Conservation (phyloP, 2,113 vertebrate genomes). For the Jacana jacana region DNA sequence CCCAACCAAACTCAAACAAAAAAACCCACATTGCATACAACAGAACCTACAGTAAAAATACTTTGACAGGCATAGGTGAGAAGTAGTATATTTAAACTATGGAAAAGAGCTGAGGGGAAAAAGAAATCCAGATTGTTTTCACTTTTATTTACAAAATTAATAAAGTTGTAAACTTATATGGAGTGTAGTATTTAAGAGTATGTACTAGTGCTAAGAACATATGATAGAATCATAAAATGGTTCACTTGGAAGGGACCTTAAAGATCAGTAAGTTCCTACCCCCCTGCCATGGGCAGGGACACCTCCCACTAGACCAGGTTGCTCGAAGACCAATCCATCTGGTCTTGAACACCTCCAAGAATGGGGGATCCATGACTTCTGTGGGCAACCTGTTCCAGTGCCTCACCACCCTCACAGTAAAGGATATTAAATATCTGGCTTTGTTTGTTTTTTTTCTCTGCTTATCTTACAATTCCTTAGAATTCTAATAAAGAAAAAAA, state of each 20-base stretch:
- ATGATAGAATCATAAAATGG: no score
- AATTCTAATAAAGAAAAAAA: not conserved
- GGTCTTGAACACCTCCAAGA: no score
- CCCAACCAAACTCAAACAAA: not conserved
- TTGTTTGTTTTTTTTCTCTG: not conserved
- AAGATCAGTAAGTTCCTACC: no score
- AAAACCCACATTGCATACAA: not conserved
- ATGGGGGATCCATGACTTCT: no score
- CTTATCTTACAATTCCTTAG: not conserved
- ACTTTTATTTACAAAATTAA: not conserved
- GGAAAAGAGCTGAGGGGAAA: not conserved
- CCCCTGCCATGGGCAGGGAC: no score
- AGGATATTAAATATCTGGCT: not conserved
- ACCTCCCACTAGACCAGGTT: no score
- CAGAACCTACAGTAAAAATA: not conserved
- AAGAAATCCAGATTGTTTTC: not conserved
- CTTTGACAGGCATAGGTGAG: not conserved
- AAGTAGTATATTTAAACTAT: not conserved
- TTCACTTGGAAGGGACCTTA: no score
- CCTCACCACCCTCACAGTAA: no score
- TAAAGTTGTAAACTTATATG: not conserved
- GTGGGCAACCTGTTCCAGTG: no score
- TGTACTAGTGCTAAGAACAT: not conserved
- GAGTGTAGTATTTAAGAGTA: not conserved
- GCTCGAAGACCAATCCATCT: no score